Evolutionary conservation across 2,797 vertebrate genomes (phyloP).

Genomic region (Dipus sagitta): DNA sequence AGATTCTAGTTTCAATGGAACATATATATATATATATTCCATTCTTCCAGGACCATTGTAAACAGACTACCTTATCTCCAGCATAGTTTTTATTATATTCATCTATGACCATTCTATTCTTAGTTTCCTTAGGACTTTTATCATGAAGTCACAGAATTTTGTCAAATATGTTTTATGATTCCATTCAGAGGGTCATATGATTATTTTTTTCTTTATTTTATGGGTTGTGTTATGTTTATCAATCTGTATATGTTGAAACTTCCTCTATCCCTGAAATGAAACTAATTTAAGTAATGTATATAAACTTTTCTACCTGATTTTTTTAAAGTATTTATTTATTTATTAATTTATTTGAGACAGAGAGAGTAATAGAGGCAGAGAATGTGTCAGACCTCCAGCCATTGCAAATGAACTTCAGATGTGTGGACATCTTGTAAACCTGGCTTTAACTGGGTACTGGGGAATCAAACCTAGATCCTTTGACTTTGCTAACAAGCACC

Average conservation of each 20-base stretch:
- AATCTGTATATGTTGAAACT: not conserved
- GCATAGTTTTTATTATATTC: not conserved
- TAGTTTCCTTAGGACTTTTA: not conserved
- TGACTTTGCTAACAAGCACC: too few species aligned
- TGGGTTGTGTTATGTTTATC: not conserved
- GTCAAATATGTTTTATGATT: not conserved
- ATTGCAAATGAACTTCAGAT: too few species aligned
- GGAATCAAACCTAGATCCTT: too few species aligned
- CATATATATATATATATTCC: not conserved
- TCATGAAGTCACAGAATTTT: not conserved
- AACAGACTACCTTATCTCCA: not conserved
- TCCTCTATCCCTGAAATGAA: not conserved
- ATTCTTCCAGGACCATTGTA: not conserved
- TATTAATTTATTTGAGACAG: too few species aligned
- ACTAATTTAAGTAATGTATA: not conserved
- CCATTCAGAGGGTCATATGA: not conserved
- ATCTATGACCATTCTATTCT: not conserved
- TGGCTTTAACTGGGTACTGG: too few species aligned
- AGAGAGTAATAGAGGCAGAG: too few species aligned
- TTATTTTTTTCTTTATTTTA: not conserved
- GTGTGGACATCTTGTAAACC: too few species aligned
- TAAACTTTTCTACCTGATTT: not conserved
- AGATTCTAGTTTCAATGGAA: not conserved
- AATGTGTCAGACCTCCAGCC: too few species aligned
- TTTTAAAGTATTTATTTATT: too few species aligned